Evolutionary conservation across 2,113 vertebrate genomes (phyloP).

Genomic region (Mellivora capensis): DNA sequence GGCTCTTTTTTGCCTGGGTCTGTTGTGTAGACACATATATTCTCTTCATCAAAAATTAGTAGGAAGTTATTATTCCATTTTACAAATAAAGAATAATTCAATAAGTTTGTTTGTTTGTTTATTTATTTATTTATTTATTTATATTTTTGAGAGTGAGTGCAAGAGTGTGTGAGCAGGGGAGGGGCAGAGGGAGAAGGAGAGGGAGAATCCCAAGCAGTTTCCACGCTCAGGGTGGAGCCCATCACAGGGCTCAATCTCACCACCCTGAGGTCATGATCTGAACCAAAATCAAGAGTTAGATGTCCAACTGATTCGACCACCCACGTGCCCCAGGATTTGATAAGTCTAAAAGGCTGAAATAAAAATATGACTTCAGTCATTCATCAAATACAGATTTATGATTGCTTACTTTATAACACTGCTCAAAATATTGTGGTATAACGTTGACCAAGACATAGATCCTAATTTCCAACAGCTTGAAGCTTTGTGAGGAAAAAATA

Average conservation of each 20-base stretch:
- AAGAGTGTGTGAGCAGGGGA: fast-evolving
- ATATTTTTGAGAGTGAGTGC: neutral
- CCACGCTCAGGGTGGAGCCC: neutral
- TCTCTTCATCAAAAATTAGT: neutral
- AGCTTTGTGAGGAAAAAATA: no score
- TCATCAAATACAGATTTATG: neutral
- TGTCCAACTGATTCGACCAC: neutral
- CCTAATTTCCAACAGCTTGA: neutral
- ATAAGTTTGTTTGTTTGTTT: neutral
- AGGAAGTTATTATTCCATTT: neutral
- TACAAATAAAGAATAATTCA: neutral
- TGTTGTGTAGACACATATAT: neutral
- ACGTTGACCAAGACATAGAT: neutral
- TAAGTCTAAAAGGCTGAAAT: neutral
- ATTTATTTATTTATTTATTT: neutral
- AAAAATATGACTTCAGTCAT: neutral
- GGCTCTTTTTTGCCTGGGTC: neutral
- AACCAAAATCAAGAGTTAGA: neutral
- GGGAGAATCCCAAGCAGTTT: neutral
- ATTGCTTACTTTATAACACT: neutral
- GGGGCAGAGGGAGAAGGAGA: neutral
- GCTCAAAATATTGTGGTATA: neutral
- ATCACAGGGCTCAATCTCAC: neutral
- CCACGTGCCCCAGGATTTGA: neutral
- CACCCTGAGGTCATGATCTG: neutral